Base-by-base conservation (phyloP, 2,113 vertebrate species). In the Phylloscopus trochiloides region DNA sequence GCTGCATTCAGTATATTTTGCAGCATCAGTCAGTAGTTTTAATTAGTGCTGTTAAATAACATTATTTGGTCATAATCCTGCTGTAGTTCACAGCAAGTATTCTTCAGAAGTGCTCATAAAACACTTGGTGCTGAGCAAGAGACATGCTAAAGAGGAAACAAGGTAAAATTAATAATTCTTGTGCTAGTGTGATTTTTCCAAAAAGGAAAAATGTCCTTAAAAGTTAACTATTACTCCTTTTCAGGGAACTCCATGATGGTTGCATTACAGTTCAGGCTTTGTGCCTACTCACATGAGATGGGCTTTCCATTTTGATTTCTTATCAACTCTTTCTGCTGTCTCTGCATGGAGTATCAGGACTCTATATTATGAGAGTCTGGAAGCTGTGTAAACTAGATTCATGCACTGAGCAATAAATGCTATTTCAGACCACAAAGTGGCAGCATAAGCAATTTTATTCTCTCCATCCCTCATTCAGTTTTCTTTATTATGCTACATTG, bases 371-470 rank as follows among this genome's bases (percentile, higher is more conserved):
- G 70, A 36, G 13, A 61, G 43, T 51, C 73, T 74, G 17, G 32
- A 86, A 51, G 32, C 67, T 86, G 28, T 34, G 38, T 79, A 62
- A 95, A 62, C 34, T 28, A 14, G 18, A 51, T 38, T 31, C 38
- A 70, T 40, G 28, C n/a, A 76, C 4, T 77, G 51, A 86, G 75
- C 59, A 93, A 43, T 43, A 82, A 76, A 88, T 83, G 58, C 82
- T 55, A 12, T 58, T 86, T 92, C 63, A 77, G 26, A 80, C 88
- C 88, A 95, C 88, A 52, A 48, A 55, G 86, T 67, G 90, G 92
- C 88, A 96, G 92, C 68, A 93, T 22, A 93, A 77, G 48, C 72
- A 84, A 77, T 52, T 88, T 58, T 52, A 21, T 96, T 92, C 20
- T 83, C 15, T 57, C 36, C 11, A 12, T 78, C 42, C 4, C 21